phyloP scores from a whole-genome alignment of 2,113 vertebrate species.

The Ptilorrhoa leucosticta region DNA sequence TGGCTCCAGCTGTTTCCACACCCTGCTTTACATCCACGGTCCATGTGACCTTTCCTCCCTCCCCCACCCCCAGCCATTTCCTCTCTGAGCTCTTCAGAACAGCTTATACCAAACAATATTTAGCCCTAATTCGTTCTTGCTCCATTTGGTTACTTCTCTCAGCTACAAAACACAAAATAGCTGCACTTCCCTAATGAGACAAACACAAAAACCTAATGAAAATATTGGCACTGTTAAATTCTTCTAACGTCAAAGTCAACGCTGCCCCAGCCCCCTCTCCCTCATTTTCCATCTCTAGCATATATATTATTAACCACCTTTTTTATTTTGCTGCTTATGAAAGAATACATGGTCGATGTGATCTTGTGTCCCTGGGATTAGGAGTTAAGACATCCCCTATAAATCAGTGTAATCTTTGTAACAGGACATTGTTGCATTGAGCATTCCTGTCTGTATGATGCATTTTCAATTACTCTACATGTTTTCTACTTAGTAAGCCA shows the following conservation, averaged over 20 bases:
- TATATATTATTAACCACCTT: conserved; percentile 67
- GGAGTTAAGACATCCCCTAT: conserved; percentile 72
- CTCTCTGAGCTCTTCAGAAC: conserved; percentile 55
- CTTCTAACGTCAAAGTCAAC: conserved; percentile 32
- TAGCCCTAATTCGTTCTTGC: conserved; percentile 54
- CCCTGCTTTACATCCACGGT: conserved; percentile 44
- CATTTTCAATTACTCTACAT: conserved; percentile 82
- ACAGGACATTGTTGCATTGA: conserved; percentile 63
- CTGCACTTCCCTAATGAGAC: conserved; percentile 39
- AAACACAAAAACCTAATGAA: conserved; percentile 60
- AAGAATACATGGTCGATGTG: conserved; percentile 52
- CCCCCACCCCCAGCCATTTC: conserved; percentile 15
- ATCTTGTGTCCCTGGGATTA: conserved; percentile 71
- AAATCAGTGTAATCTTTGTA: conserved; percentile 79
- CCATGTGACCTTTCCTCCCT: conserved; percentile 47
- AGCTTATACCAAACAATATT: conserved; percentile 51
- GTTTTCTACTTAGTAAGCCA: conserved; percentile 83
- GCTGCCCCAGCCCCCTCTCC: conserved; percentile 26
- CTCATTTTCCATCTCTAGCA: conserved; percentile 61
- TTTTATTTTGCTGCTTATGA: conserved; percentile 64
- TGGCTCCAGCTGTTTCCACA: conserved; percentile 46
- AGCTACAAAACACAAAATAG: conserved; percentile 47
- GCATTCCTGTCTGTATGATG: conserved; percentile 66
- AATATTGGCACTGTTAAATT: conserved; percentile 37
- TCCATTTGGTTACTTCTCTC: conserved; percentile 26